Percentiles rank a stretch among this genome's conserved stretches.
Evolutionary conservation across 2,888 invertebrate species (phyloP).

Genomic region (Ichneumoninae sp.): DNA sequence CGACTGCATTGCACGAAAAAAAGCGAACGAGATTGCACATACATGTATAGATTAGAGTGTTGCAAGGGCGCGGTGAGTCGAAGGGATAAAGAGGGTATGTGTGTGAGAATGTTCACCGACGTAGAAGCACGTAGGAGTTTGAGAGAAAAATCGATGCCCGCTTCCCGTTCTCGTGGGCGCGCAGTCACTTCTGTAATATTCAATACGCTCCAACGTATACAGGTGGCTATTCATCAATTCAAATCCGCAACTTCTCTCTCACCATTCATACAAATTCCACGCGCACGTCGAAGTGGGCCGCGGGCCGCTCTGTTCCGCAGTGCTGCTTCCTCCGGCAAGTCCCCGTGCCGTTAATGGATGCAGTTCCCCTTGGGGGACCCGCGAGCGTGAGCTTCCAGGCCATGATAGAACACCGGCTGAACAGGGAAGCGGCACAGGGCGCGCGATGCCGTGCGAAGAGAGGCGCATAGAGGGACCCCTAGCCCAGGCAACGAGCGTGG

Average conservation of each 20-base stretch:
- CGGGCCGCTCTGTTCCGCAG: constrained; percentile 10
- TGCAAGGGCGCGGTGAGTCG: not conserved
- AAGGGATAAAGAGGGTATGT: not conserved
- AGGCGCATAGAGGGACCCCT: constrained; percentile 33
- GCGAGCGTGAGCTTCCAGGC: constrained; percentile 42
- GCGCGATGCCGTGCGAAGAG: constrained; percentile 38
- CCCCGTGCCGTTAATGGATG: constrained; percentile 79
- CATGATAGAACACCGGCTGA: constrained; percentile 27
- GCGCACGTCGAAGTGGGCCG: constrained; percentile 64
- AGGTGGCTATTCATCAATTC: constrained; percentile 81
- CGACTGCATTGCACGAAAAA: constrained; percentile 23
- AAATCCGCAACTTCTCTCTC: constrained; percentile 77
- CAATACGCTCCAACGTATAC: constrained; percentile 74
- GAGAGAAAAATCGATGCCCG: constrained; percentile 67
- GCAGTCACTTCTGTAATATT: constrained; percentile 76
- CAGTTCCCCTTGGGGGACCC: constrained; percentile 76
- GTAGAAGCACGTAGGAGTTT: constrained; percentile 2
- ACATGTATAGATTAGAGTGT: not conserved
- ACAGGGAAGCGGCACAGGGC: constrained; percentile 43
- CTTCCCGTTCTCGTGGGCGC: constrained; percentile 42
- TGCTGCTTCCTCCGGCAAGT: constrained; percentile 45
- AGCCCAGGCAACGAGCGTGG: constrained; percentile 62
- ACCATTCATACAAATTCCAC: constrained; percentile 79
- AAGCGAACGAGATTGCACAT: constrained; percentile 5
- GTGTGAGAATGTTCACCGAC: constrained; percentile 28